Evolutionary conservation across 2,888 invertebrate genomes (phyloP), one percentile per base, ranked within the genome.

Genomic region (Exephanes ischioxanthus): DNA sequence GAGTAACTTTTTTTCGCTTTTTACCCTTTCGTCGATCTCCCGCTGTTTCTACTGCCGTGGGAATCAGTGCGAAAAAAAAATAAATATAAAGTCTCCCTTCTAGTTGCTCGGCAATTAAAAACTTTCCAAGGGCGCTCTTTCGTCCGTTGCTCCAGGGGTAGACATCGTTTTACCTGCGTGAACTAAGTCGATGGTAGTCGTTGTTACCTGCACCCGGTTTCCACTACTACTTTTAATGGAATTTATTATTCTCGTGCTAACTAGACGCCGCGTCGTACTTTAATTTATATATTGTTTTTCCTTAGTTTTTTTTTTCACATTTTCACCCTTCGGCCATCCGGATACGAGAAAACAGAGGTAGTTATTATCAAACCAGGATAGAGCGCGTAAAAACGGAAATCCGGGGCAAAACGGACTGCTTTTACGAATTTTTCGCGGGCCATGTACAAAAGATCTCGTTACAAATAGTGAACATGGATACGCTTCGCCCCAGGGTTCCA

Each of bases 161-260:
- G 84, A 80, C 81, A 80, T 86, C 86, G 88, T 26, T 86, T 90
- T 89, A 55, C 72, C 72, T 72, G 37, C 37, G 30, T 22, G 55
- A 37, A 53, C 9, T 37, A 51, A 53, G 53, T 51, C 14, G 14
- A 51, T 26, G 30, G 70, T 30, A 55, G 55, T 55, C 53, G 72
- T 72, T 37, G 55, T 55, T 72, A 72, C 55, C 55, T 72, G 33
- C 72, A 37, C 55, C 11, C 37, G 26, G 11, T 14, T 26, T 37
- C 71, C 19, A 71, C 37, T 72, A 55, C 72, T 22, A 72, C 53
- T 55, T 33, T 90, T 84, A 87, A 85, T 89, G 83, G 80, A 89
- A 90, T 89, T 89, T 90, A 89, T 89, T 89, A 89, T 88, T 88
- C 89, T 66, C 76, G 63, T 77, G 84, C 80, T 87, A 88, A 90